Base-by-base conservation (phyloP, 2,113 vertebrate genomes). In the Coturnix japonica region DNA sequence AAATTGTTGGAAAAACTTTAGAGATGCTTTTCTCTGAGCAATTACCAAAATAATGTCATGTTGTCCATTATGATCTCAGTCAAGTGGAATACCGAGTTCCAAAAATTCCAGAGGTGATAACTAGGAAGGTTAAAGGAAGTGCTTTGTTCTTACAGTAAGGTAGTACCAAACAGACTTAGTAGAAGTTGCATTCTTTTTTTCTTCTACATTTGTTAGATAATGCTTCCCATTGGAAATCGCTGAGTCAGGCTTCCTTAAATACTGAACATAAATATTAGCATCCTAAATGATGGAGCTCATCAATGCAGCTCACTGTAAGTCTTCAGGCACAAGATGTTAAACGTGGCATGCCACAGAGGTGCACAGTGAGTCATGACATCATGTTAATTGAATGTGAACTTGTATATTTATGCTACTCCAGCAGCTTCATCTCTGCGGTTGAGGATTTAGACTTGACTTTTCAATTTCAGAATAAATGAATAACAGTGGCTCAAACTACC, bases 381-480 rank as follows among this genome's bases (percentile, higher is more conserved):
- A 13, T 39, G 26, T 89, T 94, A 3, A 0, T 56, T 85, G 78
- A 64, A 63, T 89, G 49, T 82, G 78, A 76, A 93, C 90, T 66
- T 87, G 51, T 63, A 1, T 89, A 41, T 93, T 94, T 73, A 54
- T 70, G 56, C 73, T 82, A 8, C 37, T 87, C 49, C 17, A 31
- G 7, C 47, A 72, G 80, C 49, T 91, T 95, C 81, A 15, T 81
- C 33, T 73, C 64, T 81, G 33, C 41, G 17, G 28, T 3, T 41
- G 66, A 65, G 31, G 31, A 44, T 81, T 93, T 73, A 80, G 54
- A 85, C 46, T 2, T 8, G 67, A 87, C 17, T 44, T 89, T 91
- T 85, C 84, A 39, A 30, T 95, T 95, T 87, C 64, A 82, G 79
- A 87, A 67, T 66, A 90, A 85, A 80, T 47, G 2, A 92, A 82